phyloP scores from a whole-genome alignment of 1,140 invertebrate genomes.

The Eciton burchellii region DNA sequence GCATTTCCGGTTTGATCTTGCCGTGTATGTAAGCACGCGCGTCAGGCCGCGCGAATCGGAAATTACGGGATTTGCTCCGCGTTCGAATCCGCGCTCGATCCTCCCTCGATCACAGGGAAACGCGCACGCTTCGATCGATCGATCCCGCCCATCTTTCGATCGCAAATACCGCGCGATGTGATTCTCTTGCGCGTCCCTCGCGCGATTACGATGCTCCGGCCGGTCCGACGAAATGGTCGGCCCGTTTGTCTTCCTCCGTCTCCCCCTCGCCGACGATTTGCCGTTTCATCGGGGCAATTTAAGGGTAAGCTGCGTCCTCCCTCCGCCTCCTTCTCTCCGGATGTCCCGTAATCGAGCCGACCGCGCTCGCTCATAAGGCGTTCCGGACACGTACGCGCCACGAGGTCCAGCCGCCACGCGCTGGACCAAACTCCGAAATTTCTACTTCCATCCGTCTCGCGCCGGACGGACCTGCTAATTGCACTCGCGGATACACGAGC shows the following conservation, averaged over 20 bases:
- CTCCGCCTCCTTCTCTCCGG: slow-evolving; percentile 39
- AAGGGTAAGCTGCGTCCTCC: slow-evolving; percentile 58
- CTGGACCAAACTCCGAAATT: slow-evolving; percentile 51
- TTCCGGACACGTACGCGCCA: slow-evolving; percentile 65
- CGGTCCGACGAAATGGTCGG: slow-evolving; percentile 33
- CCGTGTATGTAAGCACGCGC: neutral
- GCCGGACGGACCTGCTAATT: slow-evolving; percentile 35
- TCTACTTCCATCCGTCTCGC: slow-evolving; percentile 18
- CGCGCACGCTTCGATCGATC: too few species aligned
- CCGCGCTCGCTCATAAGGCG: slow-evolving; percentile 60
- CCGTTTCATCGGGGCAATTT: slow-evolving; percentile 73
- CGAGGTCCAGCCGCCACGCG: slow-evolving; percentile 45
- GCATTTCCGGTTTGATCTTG: neutral
- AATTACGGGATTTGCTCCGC: slow-evolving; percentile 70
- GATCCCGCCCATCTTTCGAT: neutral
- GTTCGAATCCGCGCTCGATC: neutral
- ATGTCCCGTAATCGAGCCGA: slow-evolving; percentile 63
- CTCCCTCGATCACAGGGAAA: neutral
- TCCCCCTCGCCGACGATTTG: slow-evolving; percentile 62
- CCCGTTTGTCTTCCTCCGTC: slow-evolving; percentile 61
- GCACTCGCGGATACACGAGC: slow-evolving; percentile 18
- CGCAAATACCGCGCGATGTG: neutral
- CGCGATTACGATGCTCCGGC: slow-evolving; percentile 33
- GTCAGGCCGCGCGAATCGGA: slow-evolving; percentile 65
- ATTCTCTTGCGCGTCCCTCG: neutral